These are phyloP conservation scores for Python bivittatus DNA, from an alignment of 2,113 vertebrate genomes.

Conservation along the genomic window DNA sequence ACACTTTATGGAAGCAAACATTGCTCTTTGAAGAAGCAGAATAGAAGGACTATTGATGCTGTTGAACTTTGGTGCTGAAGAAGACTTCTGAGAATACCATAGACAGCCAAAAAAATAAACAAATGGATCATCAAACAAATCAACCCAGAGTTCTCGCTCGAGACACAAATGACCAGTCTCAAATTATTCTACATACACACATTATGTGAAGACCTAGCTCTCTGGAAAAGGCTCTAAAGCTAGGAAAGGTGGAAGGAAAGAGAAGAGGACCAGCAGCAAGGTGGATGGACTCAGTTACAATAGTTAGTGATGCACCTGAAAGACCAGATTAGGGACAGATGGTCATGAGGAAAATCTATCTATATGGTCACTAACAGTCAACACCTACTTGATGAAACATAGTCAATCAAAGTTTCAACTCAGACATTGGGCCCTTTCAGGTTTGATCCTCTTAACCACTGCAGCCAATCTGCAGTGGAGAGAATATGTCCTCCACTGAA, in stretches of 20 bases:
- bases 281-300: background rate
- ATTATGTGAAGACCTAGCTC: background rate
- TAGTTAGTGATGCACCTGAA: background rate
- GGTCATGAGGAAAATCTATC: background rate
- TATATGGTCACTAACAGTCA: background rate
- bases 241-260: background rate
- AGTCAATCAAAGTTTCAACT: background rate
- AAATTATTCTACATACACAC: background rate
- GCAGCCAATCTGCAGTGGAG: too few relatives aligned
- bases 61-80: background rate
- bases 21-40: background rate
- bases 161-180: background rate
- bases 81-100: background rate
- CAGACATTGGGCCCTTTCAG: background rate
- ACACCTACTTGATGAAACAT: background rate
- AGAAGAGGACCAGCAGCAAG: background rate
- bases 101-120: too few relatives aligned
- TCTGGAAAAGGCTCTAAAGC: background rate
- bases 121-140: background rate
- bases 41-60: background rate
- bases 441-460: background rate
- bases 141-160: background rate
- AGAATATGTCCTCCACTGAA: background rate
- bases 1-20: background rate
- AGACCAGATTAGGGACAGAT: background rate